Evolutionary conservation across 2,888 invertebrate species (phyloP).

Genomic region (Ochropleura leucogaster): DNA sequence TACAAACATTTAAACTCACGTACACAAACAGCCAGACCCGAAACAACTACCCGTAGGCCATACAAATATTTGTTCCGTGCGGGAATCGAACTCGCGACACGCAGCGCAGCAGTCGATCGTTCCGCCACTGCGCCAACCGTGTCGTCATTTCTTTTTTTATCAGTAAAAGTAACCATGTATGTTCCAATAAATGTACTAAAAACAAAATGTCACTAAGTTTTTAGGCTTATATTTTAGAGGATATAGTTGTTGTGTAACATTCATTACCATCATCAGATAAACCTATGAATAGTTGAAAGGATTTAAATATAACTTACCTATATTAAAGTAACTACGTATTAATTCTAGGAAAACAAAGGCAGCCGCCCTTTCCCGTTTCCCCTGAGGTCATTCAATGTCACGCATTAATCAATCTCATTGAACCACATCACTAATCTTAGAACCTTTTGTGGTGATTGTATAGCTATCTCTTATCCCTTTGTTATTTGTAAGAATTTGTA

Average conservation of each 20-base stretch:
- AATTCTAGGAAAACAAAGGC: background rate
- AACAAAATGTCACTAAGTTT: background rate
- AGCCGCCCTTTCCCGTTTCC: background rate
- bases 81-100: too few species aligned
- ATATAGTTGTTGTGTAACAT: background rate
- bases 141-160: too few species aligned
- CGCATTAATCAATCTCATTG: constrained; percentile 22
- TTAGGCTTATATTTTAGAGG: background rate
- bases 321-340: constrained; percentile 2
- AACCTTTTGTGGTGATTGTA: constrained; percentile 12
- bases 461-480: background rate
- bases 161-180: too few species aligned
- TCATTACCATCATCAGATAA: background rate
- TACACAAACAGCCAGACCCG: too few species aligned
- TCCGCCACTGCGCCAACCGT: too few species aligned
- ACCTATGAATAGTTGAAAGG: background rate
- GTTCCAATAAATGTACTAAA: too few species aligned
- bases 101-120: too few species aligned
- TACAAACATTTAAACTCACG: too few species aligned
- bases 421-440: constrained; percentile 6
- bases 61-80: too few species aligned
- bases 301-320: too few species aligned
- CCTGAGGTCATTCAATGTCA: constrained; percentile 12
- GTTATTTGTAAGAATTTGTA: background rate
- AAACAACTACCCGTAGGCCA: too few species aligned